phyloP scores from a whole-genome alignment of 2,113 vertebrate genomes.

The Colaptes auratus region DNA sequence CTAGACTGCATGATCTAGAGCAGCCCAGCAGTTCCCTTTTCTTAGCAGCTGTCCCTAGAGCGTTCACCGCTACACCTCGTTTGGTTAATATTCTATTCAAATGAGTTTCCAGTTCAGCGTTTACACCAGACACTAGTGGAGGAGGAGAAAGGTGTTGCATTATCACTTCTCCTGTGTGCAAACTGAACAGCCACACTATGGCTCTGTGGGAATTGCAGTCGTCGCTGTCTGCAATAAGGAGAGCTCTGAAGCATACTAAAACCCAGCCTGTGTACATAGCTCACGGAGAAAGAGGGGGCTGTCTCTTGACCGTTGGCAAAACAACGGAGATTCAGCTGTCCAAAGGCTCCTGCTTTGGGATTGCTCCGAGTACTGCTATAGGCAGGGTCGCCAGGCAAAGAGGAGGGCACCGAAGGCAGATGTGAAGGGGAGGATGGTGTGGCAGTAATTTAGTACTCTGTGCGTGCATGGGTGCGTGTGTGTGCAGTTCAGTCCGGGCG shows the following conservation, averaged over 20 bases:
- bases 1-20: constrained; percentile 67
- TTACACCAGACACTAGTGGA: constrained; percentile 34
- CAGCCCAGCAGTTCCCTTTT: constrained; percentile 1
- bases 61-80: constrained; percentile 28
- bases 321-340: neutral
- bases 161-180: neutral
- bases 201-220: constrained; percentile 27
- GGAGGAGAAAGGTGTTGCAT: neutral
- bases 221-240: constrained; percentile 40
- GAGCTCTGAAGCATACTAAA: constrained; percentile 17
- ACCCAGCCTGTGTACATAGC: constrained; percentile 55
- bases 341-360: neutral
- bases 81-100: constrained; percentile 21
- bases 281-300: neutral
- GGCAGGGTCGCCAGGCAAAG: neutral
- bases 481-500: neutral
- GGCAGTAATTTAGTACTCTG: constrained; percentile 13
- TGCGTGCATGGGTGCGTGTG: constrained; percentile 1
- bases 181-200: neutral
- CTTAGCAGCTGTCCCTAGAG: constrained; percentile 28
- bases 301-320: neutral
- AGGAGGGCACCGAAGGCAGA: neutral
- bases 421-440: neutral
- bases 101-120: constrained; percentile 33
- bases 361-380: neutral